These are phyloP conservation scores for Margaritifera margaritifera DNA, from an alignment of 2,888 invertebrate species.

Conservation along the genomic window DNA sequence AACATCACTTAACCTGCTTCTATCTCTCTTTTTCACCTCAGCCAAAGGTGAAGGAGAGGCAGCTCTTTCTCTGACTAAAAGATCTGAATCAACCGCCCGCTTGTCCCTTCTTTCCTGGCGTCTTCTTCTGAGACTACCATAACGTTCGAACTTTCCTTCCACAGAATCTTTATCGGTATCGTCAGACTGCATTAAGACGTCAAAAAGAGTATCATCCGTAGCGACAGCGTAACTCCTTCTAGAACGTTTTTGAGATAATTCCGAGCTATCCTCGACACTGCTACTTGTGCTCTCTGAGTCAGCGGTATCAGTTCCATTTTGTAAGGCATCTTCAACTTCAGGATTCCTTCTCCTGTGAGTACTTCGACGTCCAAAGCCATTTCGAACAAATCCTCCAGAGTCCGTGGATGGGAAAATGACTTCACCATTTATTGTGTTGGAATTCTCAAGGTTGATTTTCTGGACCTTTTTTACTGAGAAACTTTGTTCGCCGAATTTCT, in stretches of 20 bases:
- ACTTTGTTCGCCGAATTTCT: constrained; percentile 57
- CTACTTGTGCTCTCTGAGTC: constrained; percentile 43
- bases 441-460: constrained; percentile 55
- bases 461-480: constrained; percentile 64
- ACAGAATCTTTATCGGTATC: constrained; percentile 33
- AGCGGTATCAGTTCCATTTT: constrained; percentile 21
- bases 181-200: constrained; percentile 54
- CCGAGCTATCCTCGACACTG: constrained; percentile 33
- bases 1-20: constrained; percentile 15
- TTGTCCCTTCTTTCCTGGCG: constrained; percentile 49
- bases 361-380: constrained; percentile 50
- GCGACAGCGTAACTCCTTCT: constrained; percentile 48
- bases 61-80: constrained; percentile 63
- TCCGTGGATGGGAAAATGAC: constrained; percentile 22
- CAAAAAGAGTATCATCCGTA: constrained; percentile 55
- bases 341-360: constrained; percentile 38
- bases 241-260: constrained; percentile 33
- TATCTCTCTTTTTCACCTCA: constrained; percentile 23
- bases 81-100: constrained; percentile 26
- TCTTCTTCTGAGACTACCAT: constrained; percentile 58
- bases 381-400: constrained; percentile 42
- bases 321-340: constrained; percentile 14
- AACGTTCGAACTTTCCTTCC: constrained; percentile 53
- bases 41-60: constrained; percentile 56
- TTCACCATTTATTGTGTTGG: constrained; percentile 21